Percentiles rank a stretch among this genome's conserved stretches.
phyloP scores from a whole-genome alignment of 2,797 vertebrate species.

The Paramormyrops hopkinsi region DNA sequence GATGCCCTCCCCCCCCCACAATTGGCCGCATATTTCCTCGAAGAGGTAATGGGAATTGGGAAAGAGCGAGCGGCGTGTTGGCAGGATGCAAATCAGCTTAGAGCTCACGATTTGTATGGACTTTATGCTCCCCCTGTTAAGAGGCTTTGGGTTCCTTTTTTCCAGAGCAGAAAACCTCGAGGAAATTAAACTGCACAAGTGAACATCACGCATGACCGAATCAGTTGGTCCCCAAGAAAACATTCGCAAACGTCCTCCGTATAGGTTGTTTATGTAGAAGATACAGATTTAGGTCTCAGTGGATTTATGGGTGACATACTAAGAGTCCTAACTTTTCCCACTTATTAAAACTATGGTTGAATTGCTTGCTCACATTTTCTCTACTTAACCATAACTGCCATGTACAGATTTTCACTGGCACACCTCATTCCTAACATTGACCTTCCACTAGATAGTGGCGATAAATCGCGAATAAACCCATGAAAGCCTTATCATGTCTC shows the following conservation, averaged over 20 bases:
- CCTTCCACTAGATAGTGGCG: not conserved
- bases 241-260: not conserved
- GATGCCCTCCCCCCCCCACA: not conserved
- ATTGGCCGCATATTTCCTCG: not conserved
- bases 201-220: slow-evolving; percentile 25
- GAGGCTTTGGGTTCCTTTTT: slow-evolving; percentile 39
- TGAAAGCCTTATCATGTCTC: not conserved
- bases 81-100: slow-evolving; percentile 22
- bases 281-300: not conserved
- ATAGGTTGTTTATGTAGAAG: not conserved
- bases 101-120: slow-evolving; percentile 20
- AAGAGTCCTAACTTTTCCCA: not conserved
- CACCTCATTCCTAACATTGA: not conserved
- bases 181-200: slow-evolving; percentile 40
- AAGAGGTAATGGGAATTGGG: not conserved
- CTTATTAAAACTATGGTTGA: not conserved
- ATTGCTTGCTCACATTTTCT: not conserved
- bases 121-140: slow-evolving; percentile 32
- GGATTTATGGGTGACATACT: not conserved
- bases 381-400: not conserved
- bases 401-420: not conserved
- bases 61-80: not conserved
- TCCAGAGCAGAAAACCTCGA: slow-evolving; percentile 21
- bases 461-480: not conserved
- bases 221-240: slow-evolving; percentile 12